Evolutionary conservation across 2,888 invertebrate species (phyloP), one percentile per base, ranked within the genome.

Genomic region (Tromatobia lineatoria): DNA sequence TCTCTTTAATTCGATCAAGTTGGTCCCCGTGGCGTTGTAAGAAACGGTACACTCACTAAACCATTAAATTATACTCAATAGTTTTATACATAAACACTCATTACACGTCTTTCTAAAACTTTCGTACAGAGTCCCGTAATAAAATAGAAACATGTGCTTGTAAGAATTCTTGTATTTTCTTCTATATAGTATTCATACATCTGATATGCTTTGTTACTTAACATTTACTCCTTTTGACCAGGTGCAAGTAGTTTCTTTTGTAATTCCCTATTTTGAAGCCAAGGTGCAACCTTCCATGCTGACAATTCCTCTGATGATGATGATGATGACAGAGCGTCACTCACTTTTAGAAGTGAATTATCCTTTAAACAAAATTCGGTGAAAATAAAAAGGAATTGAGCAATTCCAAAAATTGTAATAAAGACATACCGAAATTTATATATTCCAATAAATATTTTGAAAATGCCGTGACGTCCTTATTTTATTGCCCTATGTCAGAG

Each of bases 131-230:
- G 20, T 54, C 59, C 74, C 50, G 45, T 69, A 67, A 66, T 64
- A 64, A 80, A 76, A 80, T 75, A 75, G 74, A 80, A 69, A 80
- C 75, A 47, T 69, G 42, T 75, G 80, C 80, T 80, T 75, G 80
- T 67, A 67, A 20, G n/a, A 74, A 47, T 59, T 52, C 75, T 66
- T 54, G 15, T 75, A 47, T 74, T 74, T 47, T 75, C 42, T 15
- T 57, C 47, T 29, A 66, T 73, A 50, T 54, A 47, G 15, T 57
- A n/a, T 67, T 67, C 47, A 59, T 59, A 77, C 11, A 69, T 67
- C 25, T 66, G 34, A 57, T 57, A 71, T 67, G 73, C 66, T 61
- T 23, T 70, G 11, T 52, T 66, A 13, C 23, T 64, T 52, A 15
- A 64, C 20, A 61, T 66, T 34, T 34, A 42, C 66, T 76, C 34